phyloP scores from a whole-genome alignment of 2,888 invertebrate genomes.

The Synergus laeviventris region DNA sequence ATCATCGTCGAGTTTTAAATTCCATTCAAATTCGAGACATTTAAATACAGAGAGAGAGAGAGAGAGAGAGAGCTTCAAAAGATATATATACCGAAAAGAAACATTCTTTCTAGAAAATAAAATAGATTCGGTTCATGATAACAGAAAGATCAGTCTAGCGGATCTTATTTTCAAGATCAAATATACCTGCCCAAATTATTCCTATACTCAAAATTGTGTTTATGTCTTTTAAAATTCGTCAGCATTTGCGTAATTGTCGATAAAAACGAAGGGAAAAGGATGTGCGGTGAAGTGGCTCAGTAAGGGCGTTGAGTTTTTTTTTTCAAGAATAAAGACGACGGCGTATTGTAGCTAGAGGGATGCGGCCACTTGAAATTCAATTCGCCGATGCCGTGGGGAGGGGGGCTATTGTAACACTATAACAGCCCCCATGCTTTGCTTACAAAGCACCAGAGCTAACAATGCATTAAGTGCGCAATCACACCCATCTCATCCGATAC shows the following conservation, averaged over 20 bases:
- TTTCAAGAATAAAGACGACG: constrained; percentile 65
- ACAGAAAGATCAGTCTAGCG: not conserved
- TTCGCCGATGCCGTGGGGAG: constrained; percentile 69
- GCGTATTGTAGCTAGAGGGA: constrained; percentile 73
- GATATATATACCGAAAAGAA: not conserved
- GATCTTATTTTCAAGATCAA: not conserved
- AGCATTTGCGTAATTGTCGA: constrained; percentile 42
- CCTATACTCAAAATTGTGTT: not conserved
- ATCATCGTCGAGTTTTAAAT: not conserved
- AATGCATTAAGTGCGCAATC: constrained; percentile 77
- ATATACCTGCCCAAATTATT: not conserved
- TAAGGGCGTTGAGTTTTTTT: constrained; percentile 54
- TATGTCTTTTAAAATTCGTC: not conserved
- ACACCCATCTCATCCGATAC: constrained; percentile 77
- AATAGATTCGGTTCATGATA: not conserved
- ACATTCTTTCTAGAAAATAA: not conserved
- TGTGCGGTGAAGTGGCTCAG: constrained; percentile 54
- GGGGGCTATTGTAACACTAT: constrained; percentile 71
- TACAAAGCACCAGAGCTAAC: constrained; percentile 72
- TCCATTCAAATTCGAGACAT: not conserved
- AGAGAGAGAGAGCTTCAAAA: not conserved
- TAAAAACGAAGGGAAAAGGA: constrained; percentile 47
- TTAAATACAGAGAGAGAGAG: not conserved
- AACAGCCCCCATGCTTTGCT: constrained; percentile 73
- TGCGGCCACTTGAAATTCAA: constrained; percentile 76